phyloP scores from a whole-genome alignment of 2,113 vertebrate genomes.

The Cynopterus brachyotis region DNA sequence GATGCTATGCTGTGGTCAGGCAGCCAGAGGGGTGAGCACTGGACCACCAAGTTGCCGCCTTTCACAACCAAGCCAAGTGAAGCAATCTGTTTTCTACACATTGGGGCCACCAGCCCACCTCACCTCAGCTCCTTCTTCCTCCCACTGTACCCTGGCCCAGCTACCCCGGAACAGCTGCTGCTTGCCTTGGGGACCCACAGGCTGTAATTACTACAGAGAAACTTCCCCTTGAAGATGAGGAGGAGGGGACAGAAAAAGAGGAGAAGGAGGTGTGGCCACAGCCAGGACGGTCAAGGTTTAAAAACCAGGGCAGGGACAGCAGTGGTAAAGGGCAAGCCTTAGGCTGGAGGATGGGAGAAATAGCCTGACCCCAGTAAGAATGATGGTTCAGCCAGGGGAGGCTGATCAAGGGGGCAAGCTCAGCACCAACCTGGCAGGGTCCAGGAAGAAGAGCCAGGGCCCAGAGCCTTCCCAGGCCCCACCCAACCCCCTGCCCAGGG shows the following conservation, averaged over 20 bases:
- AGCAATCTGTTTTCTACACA: neutral
- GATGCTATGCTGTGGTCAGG: neutral
- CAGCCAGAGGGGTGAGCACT: neutral
- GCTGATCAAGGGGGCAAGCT: neutral
- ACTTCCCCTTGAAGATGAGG: constrained; percentile 82
- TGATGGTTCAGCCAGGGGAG: neutral
- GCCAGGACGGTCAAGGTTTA: constrained; percentile 82
- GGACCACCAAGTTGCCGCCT: neutral
- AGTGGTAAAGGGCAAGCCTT: neutral
- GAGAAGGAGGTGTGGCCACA: neutral
- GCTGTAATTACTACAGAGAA: constrained; percentile 90
- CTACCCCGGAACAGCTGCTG: constrained; percentile 89
- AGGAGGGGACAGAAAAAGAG: neutral
- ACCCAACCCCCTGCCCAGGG: constrained; percentile 70
- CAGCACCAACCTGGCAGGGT: neutral
- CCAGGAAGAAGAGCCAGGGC: constrained; percentile 11
- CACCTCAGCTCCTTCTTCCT: constrained; percentile 17
- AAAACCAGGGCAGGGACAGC: constrained; percentile 63
- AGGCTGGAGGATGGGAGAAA: neutral
- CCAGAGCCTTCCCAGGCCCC: constrained; percentile 40
- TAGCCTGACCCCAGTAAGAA: neutral
- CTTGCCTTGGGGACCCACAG: constrained; percentile 89
- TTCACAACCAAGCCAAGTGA: neutral
- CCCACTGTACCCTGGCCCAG: constrained; percentile 74
- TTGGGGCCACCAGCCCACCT: neutral